Evolutionary conservation across 2,888 invertebrate species (phyloP), one percentile per base, ranked within the genome.

Genomic region (Dione vanillae): DNA sequence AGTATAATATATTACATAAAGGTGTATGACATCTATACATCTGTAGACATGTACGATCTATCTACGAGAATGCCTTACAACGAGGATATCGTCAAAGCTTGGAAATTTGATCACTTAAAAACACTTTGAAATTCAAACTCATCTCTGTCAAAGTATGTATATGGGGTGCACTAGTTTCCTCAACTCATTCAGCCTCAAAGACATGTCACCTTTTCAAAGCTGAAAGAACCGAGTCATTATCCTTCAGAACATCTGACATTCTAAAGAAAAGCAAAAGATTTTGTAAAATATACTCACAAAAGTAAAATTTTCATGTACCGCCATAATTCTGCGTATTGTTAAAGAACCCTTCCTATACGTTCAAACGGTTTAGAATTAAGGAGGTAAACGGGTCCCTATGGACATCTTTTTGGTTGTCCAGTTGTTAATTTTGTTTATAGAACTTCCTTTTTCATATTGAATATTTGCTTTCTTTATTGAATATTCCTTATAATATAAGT

Each of bases 221-320:
- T 75, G 72, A 77, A 78, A 76, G 77, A 75, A 77, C 74, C 72
- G 74, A 70, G 77, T 78, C 77, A 76, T 79, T 77, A 78, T 76
- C 75, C 74, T 76, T 75, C 74, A 70, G 72, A 70, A 74, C 78
- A 79, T 77, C 77, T 77, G 78, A 72, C 70, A 75, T 75, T 70
- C 71, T 35, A 49, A 49, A 16, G 7, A 45, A 70, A 51, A 45
- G 35, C 58, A 74, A 75, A 71, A 67, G 70, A 47, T 58, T 65
- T 51, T 67, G 54, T 70, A 73, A 56, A 12, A 2, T 14, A 40
- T 27, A 45, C 10, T 27, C 7, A 11, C 3, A 56, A 72, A 52
- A 52, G 43, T 41, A 41, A 59, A 51, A 49, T 27, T 62, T 70
- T 75, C 40, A 56, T 12, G 11, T 73, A 16, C 9, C 12, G 20